Base-by-base conservation (phyloP, 2,888 invertebrate genomes). In the Cecidostiba fungosa region DNA sequence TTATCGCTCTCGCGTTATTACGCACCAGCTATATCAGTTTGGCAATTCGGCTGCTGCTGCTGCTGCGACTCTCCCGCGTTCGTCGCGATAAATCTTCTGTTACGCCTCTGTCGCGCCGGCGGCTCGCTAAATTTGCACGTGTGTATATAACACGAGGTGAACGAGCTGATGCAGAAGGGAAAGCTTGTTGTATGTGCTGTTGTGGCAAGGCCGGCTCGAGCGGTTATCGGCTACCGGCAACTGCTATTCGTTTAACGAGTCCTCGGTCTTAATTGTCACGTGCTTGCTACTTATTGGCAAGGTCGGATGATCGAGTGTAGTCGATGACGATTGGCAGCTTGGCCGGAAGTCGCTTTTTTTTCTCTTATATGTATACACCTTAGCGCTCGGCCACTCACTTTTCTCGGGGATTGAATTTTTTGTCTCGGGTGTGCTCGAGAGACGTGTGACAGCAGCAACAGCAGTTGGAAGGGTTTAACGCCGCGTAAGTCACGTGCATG, bases 261-360 rank as follows among this genome's bases (percentile, higher is more conserved):
- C 89, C 89, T 90, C 89, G 89, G 87, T 90, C 88, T 90, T 89
- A 90, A 91, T 91, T 89, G 88, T 87, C 76, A 79, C 77, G 85
- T 88, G 88, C 89, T 89, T 87, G 88, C 14, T 73, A 76, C 76
- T 77, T n/a, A n/a, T n/a, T 43, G 77, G 39, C 82, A 82, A 77
- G 82, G 82, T 82, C 47, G 76, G 50, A 72, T 43, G 39, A 72
- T 39, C 72, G 43, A 72, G 72, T 59, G n/a, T n/a, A 47, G 39
- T 43, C 73, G 76, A 66, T 62, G 66, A 62, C 59, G 77, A n/a
- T 62, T 62, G 73, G 23, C 78, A 36, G 59, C 62, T 29, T 29
- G 50, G 66, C 82, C 82, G 82, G 82, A 85, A 85, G 82, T 23
- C 16, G 29, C 39, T 78, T 78, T 43, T 69, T 39, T 47, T 66